phyloP scores from a whole-genome alignment of 2,797 vertebrate genomes.

The Microchirus variegatus region DNA sequence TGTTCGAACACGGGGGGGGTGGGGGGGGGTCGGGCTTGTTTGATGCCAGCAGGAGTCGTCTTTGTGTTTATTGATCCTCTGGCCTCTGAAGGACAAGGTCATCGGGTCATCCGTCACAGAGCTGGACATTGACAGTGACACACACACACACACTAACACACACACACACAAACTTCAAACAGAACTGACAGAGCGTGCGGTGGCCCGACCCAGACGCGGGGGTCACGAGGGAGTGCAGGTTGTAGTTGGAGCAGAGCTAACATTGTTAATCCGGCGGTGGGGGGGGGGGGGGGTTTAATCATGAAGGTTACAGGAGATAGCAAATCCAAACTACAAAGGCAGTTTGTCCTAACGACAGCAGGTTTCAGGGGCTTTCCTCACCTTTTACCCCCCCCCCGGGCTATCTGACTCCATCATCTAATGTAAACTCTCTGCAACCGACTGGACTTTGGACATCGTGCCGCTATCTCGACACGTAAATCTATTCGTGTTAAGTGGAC shows the following conservation, averaged over 20 bases:
- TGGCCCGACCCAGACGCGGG: conserved; percentile 48
- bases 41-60: conserved; percentile 50
- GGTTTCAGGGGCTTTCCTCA: conserved; percentile 42
- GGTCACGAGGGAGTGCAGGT: conserved; percentile 66
- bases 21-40: too few species aligned
- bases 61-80: conserved; percentile 67
- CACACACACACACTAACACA: conserved; percentile 41
- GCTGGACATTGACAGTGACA: conserved; percentile 54
- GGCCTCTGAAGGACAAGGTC: conserved; percentile 73
- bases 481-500: too few species aligned
- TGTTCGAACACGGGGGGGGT: conserved; percentile 31
- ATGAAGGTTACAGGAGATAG: conserved; percentile 54
- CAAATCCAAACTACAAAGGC: conserved; percentile 51
- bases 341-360: conserved; percentile 37
- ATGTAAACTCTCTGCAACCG: conserved; percentile 11
- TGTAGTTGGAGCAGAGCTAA: conserved; percentile 63
- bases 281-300: conserved; percentile 71
- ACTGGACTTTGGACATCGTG: neutral
- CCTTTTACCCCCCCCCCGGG: conserved; percentile 16
- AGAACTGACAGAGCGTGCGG: conserved; percentile 45
- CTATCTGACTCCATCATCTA: conserved; percentile 22
- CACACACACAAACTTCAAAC: conserved; percentile 61
- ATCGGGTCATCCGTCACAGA: conserved; percentile 67
- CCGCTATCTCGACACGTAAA: too few species aligned
- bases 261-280: conserved; percentile 44